Base-by-base conservation (phyloP, 2,888 invertebrate genomes). In the Parnassius glacialis region DNA sequence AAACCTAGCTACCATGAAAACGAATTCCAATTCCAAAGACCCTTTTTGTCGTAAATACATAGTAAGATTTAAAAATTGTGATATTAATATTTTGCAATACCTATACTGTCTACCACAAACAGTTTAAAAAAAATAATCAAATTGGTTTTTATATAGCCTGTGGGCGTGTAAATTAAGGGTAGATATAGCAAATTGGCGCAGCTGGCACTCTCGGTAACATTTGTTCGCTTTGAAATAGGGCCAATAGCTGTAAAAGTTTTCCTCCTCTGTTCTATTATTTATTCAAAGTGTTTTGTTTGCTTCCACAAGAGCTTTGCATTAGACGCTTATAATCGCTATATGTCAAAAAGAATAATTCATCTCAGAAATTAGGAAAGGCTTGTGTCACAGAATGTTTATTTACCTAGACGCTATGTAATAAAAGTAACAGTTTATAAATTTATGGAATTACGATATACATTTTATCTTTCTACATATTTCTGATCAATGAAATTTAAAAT, bases 181-280 rank as follows among this genome's bases (percentile, higher is more conserved):
- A 64, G 63, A 45, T 68, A 71, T 69, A 69, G 50, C 50, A 54
- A 57, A 63, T 60, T 71, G 77, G 69, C 80, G 68, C 84, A 85
- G 81, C 81, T 85, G 87, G 64, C 64, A 62, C 72, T 73, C 68
- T 68, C 78, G 74, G 75, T 81, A 80, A 81, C 81, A 84, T 83
- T 80, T 80, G 79, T 75, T 74, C 75, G 76, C 69, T 76, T 70
- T 71, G 74, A 81, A 85, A 86, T 82, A 83, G 81, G 79, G 77
- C 82, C 83, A 85, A 87, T 87, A 87, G 84, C 81, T 78, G 80
- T 79, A 81, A 83, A 86, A 86, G 80, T 86, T 86, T 79, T 69
- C 76, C 71, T 74, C 69, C 72, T 70, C 68, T 66, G 69, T 74
- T 74, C 74, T 80, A 83, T 85, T 84, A 84, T 83, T 85, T 85